Conservation (phyloP, 1,140 invertebrate species). For the Tachypleus tridentatus region DNA sequence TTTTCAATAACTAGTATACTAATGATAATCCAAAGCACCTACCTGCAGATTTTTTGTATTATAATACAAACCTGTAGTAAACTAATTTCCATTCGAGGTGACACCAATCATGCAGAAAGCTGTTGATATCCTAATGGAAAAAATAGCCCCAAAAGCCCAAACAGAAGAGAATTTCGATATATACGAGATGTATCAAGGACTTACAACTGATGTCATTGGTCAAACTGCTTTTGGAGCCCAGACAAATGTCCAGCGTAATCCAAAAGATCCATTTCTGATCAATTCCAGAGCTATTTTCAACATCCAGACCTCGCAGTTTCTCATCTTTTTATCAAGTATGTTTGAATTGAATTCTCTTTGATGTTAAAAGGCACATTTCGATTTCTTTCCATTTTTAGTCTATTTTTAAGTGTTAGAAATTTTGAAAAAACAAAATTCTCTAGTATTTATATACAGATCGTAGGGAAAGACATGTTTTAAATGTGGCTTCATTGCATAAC, state of each 20-base stretch:
- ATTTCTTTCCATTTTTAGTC: too few relatives aligned
- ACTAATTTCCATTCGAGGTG: conserved; percentile 24
- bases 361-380: too few relatives aligned
- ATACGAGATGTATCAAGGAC: conserved; percentile 31
- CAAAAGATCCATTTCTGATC: conserved; percentile 12
- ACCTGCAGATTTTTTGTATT: too few relatives aligned
- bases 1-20: too few relatives aligned
- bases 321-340: conserved; percentile 11
- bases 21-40: too few relatives aligned
- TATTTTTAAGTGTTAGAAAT: too few relatives aligned
- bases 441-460: too few relatives aligned
- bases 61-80: background rate
- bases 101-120: conserved; percentile 29
- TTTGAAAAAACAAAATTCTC: too few relatives aligned
- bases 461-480: too few relatives aligned
- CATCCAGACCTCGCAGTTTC: background rate
- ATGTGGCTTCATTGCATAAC: too few relatives aligned
- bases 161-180: conserved; percentile 26
- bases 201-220: conserved; percentile 41
- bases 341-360: background rate
- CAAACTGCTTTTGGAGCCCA: conserved; percentile 38
- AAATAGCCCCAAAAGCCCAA: conserved; percentile 20
- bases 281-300: conserved; percentile 17
- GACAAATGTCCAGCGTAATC: conserved; percentile 10
- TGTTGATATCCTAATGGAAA: conserved; percentile 24